Evolutionary conservation across 1,140 invertebrate species (phyloP), one percentile per base, ranked within the genome.

Genomic region (Chrysopa pallens): DNA sequence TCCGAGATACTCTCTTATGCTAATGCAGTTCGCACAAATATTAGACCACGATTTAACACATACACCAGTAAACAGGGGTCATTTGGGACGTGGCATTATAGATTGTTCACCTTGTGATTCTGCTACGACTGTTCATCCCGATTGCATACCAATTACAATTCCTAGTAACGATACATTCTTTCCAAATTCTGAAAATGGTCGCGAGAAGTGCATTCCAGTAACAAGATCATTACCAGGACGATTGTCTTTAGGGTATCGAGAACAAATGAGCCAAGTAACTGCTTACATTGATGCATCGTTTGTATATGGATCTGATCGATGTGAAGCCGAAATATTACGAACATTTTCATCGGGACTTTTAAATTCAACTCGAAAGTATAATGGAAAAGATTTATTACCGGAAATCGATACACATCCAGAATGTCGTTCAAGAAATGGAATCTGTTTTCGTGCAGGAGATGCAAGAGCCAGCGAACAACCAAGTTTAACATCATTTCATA

Each of bases 271-370:
- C 45, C 38, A 40, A 40, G 36, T 89, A 15, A 91, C 89, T 0
- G 78, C 84, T 6, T 94, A 72, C 52, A 70, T 94, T 9, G 90
- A 94, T 55, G 88, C 72, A 2, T 93, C 89, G 0, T 64, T 69
- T 44, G 61, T 73, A 11, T 80, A 80, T 50, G 77, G 78, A 1
- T 74, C 70, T 5, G 74, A 74, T 43, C 56, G 64, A 33, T 78
- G 74, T 42, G 46, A 52, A 8, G 47, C 46, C 2, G 40, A 46
- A n/a, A 41, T 40, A 14, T 41, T 57, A 8, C 42, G 55, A n/a
- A 39, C 43, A 14, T 49, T 51, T 29, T 43, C 31, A n/a, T 59
- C 58, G 2, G 70, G 70, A 1, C 52, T 57, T 37, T 48, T 73
- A 7, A 73, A 72, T 48, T 46, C 55, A 0, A 72, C 70, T 1